Conservation (phyloP, 2,888 invertebrate species). For the Syritta pipiens region DNA sequence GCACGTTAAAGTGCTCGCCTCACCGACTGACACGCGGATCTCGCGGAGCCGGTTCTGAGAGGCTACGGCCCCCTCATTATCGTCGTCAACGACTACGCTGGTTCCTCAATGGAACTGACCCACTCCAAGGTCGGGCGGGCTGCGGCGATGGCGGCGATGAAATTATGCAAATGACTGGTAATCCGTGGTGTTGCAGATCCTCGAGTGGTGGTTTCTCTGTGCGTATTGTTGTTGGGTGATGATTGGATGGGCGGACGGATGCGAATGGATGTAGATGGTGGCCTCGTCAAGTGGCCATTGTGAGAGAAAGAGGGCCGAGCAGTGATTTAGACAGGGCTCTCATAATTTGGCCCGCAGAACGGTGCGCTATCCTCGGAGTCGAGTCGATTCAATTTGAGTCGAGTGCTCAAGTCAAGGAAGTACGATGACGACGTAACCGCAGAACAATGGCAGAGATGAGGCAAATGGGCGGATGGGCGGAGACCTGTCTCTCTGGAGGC, state of each 20-base stretch:
- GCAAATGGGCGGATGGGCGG: background rate
- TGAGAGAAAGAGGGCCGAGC: conserved; percentile 6
- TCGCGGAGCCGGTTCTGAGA: background rate
- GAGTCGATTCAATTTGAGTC: too few species aligned
- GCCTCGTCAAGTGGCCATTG: conserved; percentile 40
- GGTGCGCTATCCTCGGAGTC: too few species aligned
- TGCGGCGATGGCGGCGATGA: conserved; percentile 14
- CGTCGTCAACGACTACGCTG: conserved; percentile 32
- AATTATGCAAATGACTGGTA: conserved; percentile 66
- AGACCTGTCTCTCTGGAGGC: too few species aligned
- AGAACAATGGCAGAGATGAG: background rate
- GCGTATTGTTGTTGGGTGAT: conserved; percentile 59
- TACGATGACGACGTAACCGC: background rate
- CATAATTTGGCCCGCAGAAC: conserved; percentile 12
- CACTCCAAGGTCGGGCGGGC: background rate
- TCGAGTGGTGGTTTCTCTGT: conserved; percentile 4
- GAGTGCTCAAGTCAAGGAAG: too few species aligned
- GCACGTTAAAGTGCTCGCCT: conserved; percentile 43
- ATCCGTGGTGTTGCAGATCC: conserved; percentile 40
- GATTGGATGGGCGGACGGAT: conserved; percentile 60
- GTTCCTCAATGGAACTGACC: conserved; percentile 27
- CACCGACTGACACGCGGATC: conserved; percentile 49
- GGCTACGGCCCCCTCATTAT: conserved; percentile 45
- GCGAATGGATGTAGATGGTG: conserved; percentile 25
- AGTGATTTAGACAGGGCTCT: conserved; percentile 46